Percentiles rank a stretch among this genome's conserved stretches.
Evolutionary conservation across 2,113 vertebrate genomes (phyloP).

Genomic region (Rhynchopsitta pachyrhyncha): DNA sequence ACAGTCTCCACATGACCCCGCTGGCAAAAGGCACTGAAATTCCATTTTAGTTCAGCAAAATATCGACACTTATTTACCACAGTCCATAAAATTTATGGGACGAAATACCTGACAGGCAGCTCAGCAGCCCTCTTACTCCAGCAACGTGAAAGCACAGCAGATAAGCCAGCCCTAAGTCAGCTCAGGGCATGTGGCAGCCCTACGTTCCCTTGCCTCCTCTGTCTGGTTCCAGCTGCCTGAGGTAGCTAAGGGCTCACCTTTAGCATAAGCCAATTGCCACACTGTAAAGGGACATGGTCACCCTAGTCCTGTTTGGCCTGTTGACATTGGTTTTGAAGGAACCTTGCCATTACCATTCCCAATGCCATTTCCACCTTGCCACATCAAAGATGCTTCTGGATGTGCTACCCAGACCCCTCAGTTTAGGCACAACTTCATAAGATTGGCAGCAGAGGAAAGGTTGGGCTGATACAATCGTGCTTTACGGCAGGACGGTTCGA

Average conservation of each 20-base stretch:
- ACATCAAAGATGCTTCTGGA: neutral
- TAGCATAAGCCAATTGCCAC: neutral
- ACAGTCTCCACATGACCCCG: constrained; percentile 23
- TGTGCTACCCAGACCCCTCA: neutral
- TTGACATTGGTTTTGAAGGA: neutral
- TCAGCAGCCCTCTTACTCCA: neutral
- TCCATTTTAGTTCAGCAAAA: constrained; percentile 46
- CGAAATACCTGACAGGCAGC: neutral
- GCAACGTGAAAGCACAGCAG: neutral
- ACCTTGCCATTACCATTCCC: neutral
- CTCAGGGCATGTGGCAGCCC: neutral
- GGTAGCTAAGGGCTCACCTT: neutral
- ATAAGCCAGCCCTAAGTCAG: neutral
- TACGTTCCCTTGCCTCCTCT: neutral
- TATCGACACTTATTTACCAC: constrained; percentile 51
- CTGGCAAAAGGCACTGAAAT: constrained; percentile 39
- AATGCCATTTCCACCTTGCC: neutral
- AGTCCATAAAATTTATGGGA: constrained; percentile 25
- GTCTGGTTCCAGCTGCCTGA: neutral
- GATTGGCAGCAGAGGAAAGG: neutral
- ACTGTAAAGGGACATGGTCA: neutral
- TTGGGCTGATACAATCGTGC: neutral
- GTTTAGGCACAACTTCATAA: neutral
- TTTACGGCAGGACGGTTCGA: neutral
- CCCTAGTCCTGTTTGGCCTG: neutral